Percentiles rank a stretch among this genome's conserved stretches.
These are phyloP conservation scores for Nebria ingens DNA, from an alignment of 1,140 invertebrate species.

Conservation along the genomic window DNA sequence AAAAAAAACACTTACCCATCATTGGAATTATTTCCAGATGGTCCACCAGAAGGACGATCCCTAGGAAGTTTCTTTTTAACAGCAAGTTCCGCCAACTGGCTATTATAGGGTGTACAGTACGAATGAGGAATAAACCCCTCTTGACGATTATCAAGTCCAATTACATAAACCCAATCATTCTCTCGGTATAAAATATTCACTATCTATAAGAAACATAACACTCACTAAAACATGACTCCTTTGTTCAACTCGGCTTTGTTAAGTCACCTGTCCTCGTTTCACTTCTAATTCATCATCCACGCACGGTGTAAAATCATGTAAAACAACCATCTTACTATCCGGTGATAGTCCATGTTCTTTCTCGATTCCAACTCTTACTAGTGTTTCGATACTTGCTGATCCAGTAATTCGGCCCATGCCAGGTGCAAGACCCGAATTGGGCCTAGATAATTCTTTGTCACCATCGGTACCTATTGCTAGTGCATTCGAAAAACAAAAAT, in stretches of 20 bases:
- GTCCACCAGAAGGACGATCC: slow-evolving; percentile 30
- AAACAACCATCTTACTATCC: slow-evolving; percentile 89
- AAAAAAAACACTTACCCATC: slow-evolving; percentile 25
- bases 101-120: slow-evolving; percentile 79
- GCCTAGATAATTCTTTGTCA: slow-evolving; percentile 59
- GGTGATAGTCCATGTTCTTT: slow-evolving; percentile 86
- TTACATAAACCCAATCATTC: slow-evolving; percentile 95
- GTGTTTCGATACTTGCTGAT: slow-evolving; percentile 86
- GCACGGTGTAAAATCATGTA: slow-evolving; percentile 90
- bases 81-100: slow-evolving; percentile 63
- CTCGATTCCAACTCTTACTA: slow-evolving; percentile 87
- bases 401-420: slow-evolving; percentile 85
- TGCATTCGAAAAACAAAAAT: no score
- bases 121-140: slow-evolving; percentile 93
- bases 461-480: slow-evolving; percentile 53
- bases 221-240: neutral
- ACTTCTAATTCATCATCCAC: slow-evolving; percentile 87
- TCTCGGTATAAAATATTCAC: slow-evolving; percentile 89
- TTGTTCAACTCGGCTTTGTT: slow-evolving; percentile 16
- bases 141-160: slow-evolving; percentile 73
- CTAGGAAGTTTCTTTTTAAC: slow-evolving; percentile 79
- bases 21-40: slow-evolving; percentile 27
- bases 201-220: slow-evolving; percentile 45
- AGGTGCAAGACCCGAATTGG: slow-evolving; percentile 45
- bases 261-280: slow-evolving; percentile 49